Conservation (phyloP, 2,797 vertebrate species). For the Cynopterus sphinx region DNA sequence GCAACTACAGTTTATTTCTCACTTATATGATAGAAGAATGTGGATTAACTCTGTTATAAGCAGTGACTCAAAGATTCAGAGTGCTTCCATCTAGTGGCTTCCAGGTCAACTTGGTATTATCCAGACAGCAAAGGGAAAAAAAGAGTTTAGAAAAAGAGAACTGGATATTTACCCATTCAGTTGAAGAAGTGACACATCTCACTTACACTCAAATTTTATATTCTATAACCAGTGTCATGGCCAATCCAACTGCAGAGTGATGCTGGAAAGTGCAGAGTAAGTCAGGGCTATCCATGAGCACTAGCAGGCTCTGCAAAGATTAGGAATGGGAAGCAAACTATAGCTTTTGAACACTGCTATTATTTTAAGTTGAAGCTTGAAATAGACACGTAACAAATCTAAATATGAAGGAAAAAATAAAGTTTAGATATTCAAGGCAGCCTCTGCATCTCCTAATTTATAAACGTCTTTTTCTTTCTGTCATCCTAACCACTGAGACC, state of each 20-base stretch:
- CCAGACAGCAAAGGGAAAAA: not conserved
- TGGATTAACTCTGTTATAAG: not conserved
- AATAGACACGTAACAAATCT: not conserved
- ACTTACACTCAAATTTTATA: not conserved
- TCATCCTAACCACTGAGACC: not conserved
- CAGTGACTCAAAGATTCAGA: not conserved
- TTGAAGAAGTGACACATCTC: not conserved
- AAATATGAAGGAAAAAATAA: not conserved
- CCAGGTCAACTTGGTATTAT: not conserved
- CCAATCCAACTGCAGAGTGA: not conserved
- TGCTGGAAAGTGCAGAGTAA: not conserved
- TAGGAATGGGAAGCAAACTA: not conserved
- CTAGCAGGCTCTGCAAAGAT: not conserved
- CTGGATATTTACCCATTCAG: not conserved
- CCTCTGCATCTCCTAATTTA: not conserved
- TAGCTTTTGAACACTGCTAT: not conserved
- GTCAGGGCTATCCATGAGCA: not conserved
- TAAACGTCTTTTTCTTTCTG: not conserved
- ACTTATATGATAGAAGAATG: not conserved
- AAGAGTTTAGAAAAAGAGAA: conserved; percentile 3
- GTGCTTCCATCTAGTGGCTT: not conserved
- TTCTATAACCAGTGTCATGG: not conserved
- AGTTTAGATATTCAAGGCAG: not conserved
- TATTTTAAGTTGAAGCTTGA: not conserved
- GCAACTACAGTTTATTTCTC: not conserved